Percentiles rank a stretch among this genome's conserved stretches.
phyloP scores from a whole-genome alignment of 2,113 vertebrate genomes.

The Ondatra zibethicus region DNA sequence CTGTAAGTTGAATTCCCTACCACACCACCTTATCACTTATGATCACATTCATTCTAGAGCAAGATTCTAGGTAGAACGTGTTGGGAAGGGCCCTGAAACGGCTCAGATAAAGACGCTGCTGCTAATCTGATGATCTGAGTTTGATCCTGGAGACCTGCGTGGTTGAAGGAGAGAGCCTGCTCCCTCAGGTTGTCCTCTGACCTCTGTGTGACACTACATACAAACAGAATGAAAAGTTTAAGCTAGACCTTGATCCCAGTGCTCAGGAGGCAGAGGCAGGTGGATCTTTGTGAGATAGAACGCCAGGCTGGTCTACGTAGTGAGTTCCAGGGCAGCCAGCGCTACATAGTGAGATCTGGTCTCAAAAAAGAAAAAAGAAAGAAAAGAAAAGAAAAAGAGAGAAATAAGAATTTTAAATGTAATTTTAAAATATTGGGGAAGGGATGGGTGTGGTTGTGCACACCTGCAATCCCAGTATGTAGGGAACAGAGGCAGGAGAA shows the following conservation, averaged over 20 bases:
- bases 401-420: not conserved
- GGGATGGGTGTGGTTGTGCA: not conserved
- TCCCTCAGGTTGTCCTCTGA: not conserved
- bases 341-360: not conserved
- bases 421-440: not conserved
- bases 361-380: not conserved
- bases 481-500: not conserved
- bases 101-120: not conserved
- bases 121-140: not conserved
- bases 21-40: not conserved
- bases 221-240: not conserved
- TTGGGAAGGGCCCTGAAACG: not conserved
- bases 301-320: not conserved
- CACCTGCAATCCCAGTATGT: not conserved
- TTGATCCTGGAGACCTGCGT: not conserved
- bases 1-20: not conserved
- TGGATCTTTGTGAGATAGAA: not conserved
- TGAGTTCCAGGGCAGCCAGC: not conserved
- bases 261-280: not conserved
- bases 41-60: not conserved
- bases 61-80: constrained; percentile 6
- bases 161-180: not conserved
- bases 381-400: not conserved
- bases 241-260: not conserved
- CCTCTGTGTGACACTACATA: not conserved